A percentile compares a stretch with the other conserved stretches of the same genome.
phyloP scores from a whole-genome alignment of 2,888 invertebrate genomes.

The Harpalus rubripes region DNA sequence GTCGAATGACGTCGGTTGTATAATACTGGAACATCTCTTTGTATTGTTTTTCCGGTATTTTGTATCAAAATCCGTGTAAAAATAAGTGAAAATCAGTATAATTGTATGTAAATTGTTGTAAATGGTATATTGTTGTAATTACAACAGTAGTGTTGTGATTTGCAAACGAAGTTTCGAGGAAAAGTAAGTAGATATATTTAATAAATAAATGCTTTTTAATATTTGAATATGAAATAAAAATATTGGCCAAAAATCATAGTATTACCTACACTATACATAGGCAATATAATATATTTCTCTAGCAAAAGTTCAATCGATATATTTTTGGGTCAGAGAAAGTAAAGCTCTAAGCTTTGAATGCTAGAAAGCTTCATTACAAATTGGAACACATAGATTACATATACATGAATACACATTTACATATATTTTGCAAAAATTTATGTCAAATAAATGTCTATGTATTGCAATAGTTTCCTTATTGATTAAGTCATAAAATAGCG shows the following conservation, averaged over 20 bases:
- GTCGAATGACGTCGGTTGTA: constrained; percentile 31
- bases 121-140: not conserved
- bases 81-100: not conserved
- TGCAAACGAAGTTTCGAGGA: no score
- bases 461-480: no score
- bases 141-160: not conserved
- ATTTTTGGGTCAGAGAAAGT: constrained; percentile 63
- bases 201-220: no score
- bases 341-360: not conserved
- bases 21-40: not conserved
- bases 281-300: not conserved
- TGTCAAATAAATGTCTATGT: no score
- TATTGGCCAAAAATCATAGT: not conserved
- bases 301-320: constrained; percentile 55
- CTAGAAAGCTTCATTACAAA: no score
- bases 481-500: no score
- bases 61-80: not conserved
- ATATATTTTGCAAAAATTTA: not conserved
- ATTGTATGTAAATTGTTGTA: not conserved
- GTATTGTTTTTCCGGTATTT: not conserved
- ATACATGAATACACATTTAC: not conserved
- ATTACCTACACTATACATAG: not conserved
- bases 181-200: no score
- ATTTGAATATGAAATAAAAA: no score
- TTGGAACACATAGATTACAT: no score